Percentiles rank a stretch among this genome's conserved stretches.
phyloP scores from a whole-genome alignment of 2,113 vertebrate genomes.

The Limnothrissa miodon region DNA sequence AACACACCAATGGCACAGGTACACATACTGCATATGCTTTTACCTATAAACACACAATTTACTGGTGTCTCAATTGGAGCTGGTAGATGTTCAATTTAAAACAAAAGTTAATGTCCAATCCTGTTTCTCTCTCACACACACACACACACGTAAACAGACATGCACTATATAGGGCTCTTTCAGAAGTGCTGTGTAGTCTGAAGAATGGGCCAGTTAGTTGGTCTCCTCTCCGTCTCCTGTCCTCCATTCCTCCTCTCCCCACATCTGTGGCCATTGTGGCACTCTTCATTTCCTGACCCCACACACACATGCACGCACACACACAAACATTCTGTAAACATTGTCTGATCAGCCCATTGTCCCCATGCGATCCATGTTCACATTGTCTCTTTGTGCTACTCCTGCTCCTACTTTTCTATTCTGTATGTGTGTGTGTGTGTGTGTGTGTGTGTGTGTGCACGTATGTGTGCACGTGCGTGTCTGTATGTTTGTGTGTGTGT shows the following conservation, averaged over 20 bases:
- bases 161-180: too few species aligned
- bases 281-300: neutral
- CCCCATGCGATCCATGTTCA: neutral
- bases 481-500: too few species aligned
- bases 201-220: conserved; percentile 36
- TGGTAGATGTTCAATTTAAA: too few species aligned
- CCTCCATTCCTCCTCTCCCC: conserved; percentile 26
- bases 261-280: conserved; percentile 18
- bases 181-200: neutral
- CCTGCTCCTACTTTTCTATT: neutral
- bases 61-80: too few species aligned
- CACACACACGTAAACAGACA: conserved; percentile 3
- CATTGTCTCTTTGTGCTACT: neutral
- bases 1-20: conserved; percentile 80
- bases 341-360: neutral
- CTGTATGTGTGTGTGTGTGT: neutral
- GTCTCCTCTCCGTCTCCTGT: conserved; percentile 56
- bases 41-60: conserved; percentile 19
- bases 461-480: too few species aligned
- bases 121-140: conserved; percentile 23
- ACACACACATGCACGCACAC: neutral
- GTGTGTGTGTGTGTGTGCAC: too few species aligned
- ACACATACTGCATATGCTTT: conserved; percentile 41
- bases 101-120: too few species aligned
- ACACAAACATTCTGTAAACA: neutral